Base-by-base conservation (phyloP, 1,140 invertebrate genomes). In the Dendroctonus ponderosae region DNA sequence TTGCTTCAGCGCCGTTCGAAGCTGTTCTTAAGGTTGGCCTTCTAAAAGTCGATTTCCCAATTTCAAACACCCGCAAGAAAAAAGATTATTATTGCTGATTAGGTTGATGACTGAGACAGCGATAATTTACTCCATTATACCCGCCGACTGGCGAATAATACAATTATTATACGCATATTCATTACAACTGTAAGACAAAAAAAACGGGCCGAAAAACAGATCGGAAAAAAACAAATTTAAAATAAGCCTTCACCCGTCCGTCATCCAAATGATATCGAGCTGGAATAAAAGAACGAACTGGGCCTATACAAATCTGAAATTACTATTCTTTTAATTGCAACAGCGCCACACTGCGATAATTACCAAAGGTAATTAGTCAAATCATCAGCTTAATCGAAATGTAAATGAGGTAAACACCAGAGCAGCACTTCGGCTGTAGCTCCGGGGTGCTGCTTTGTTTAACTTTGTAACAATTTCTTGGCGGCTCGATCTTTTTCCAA, bases 361-460 rank as follows among this genome's bases (percentile, higher is more conserved):
- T 62, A 51, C 49, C 39, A 11, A 12, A 51, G 48, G 59, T 62
- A 62, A 62, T 62, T 62, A 62, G 59, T 62, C 59, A 62, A 51
- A 62, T 62, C 59, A 51, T 62, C 59, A 41, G 59, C 37, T 51
- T 51, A 62, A 62, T 62, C 59, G 49, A 62, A 62, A 62, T 62
- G 59, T 60, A 60, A 60, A 60, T 60, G 57, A 60, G 57, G 57
- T 49, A 60, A 60, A 60, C 43, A 60, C 42, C 40, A 41, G 11
- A 9, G n/a, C 5, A 39, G 54, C 54, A 14, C 40, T 12, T 14
- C 12, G n/a, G 39, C n/a, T 39, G 42, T 43, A 41, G n/a, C 40
- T 54, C 12, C n/a, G 40, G 51, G n/a, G 12, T 7, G 4, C n/a
- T 7, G 6, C 26, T 53, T 57, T 57, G 39, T 57, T 43, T 57